phyloP scores from a whole-genome alignment of 1,140 invertebrate genomes.

The Lasioglossum albipes region DNA sequence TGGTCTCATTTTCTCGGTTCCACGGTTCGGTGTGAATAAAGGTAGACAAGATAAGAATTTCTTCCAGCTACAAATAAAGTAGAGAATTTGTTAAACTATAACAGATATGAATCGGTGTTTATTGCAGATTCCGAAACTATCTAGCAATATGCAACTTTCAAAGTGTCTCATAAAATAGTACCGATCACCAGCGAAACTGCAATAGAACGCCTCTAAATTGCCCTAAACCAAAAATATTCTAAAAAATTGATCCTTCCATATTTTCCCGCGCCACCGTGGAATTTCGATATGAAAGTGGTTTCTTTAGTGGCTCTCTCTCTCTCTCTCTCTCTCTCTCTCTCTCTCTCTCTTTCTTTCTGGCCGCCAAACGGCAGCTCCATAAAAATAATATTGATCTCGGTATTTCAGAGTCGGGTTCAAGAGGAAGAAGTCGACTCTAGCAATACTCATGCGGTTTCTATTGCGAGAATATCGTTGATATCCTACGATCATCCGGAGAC shows the following conservation, averaged over 20 bases:
- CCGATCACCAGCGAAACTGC: not conserved
- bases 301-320: not conserved
- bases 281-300: not conserved
- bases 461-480: slow-evolving; percentile 18
- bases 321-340: no score
- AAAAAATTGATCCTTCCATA: not conserved
- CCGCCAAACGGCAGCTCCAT: not conserved
- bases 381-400: slow-evolving; percentile 9
- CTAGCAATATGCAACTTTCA: no score
- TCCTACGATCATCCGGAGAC: slow-evolving; percentile 30
- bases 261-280: not conserved
- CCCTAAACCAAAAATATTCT: not conserved
- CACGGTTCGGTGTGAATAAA: no score
- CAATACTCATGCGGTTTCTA: slow-evolving; percentile 38
- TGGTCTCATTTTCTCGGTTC: not conserved
- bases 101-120: no score
- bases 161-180: not conserved
- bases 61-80: no score
- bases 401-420: not conserved
- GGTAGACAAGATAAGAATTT: no score
- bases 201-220: not conserved
- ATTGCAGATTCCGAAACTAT: no score
- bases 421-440: not conserved
- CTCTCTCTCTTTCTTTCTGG: not conserved
- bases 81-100: no score